These are phyloP conservation scores for Apteryx owenii DNA, from an alignment of 2,113 vertebrate genomes.

Conservation along the genomic window DNA sequence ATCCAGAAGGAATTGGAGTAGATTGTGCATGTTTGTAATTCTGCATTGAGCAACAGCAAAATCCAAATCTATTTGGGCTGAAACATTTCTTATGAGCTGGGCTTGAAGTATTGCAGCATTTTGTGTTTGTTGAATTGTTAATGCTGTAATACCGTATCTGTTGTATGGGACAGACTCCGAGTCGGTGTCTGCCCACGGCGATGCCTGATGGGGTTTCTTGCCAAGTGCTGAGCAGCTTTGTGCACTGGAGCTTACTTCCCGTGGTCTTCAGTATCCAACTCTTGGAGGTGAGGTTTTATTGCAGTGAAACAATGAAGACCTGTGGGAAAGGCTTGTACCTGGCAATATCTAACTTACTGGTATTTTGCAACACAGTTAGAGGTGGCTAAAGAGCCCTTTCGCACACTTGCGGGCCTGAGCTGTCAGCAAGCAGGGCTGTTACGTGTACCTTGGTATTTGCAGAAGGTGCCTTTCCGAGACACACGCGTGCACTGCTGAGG, in stretches of 20 bases:
- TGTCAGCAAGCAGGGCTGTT: background rate
- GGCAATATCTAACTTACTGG: background rate
- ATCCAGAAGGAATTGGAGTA: background rate
- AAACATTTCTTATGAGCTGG: background rate
- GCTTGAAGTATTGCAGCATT: background rate
- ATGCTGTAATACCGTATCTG: no score
- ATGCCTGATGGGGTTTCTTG: background rate
- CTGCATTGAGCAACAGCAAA: background rate
- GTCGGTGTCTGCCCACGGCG: background rate
- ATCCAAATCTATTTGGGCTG: background rate
- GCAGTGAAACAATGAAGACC: background rate
- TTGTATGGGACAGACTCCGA: background rate
- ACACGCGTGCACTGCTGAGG: rapidly evolving
- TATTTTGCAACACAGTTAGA: no score
- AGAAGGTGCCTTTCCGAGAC: background rate
- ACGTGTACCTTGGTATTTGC: background rate
- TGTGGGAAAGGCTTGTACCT: no score
- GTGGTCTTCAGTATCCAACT: no score
- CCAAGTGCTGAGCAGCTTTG: background rate
- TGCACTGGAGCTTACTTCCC: no score
- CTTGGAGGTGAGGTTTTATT: background rate
- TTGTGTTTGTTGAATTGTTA: background rate
- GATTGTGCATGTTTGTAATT: background rate
- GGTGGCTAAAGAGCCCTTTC: background rate
- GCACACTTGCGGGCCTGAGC: background rate